Evolutionary conservation across 1,140 invertebrate species (phyloP), one percentile per base, ranked within the genome.

Genomic region (Trichomalopsis sarcophagae): DNA sequence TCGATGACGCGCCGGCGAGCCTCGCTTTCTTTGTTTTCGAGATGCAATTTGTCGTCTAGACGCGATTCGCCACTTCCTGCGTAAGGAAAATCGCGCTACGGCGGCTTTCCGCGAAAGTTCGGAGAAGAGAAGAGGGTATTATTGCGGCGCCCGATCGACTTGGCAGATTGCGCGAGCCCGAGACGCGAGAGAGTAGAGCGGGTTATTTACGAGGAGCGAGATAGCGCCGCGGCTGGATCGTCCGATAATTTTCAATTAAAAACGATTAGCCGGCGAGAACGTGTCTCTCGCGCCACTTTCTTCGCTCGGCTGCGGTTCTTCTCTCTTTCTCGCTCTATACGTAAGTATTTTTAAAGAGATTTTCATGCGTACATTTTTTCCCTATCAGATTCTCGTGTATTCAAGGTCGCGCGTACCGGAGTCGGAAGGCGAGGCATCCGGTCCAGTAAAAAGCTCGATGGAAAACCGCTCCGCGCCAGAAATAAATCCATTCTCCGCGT

Each of bases 221-320:
- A 81, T 71, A 30, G 66, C 78, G 9, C 13, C 40, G 40, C 1
- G 55, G 2, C 40, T 47, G 11, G 40, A 9, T 23, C 14, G 66
- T 73, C 23, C 21, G 79, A 75, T 82, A 55, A 82, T 82, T 82
- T 82, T 82, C 81, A 82, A 82, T 82, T 82, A 75, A 75, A 75
- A 62, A 33, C 47, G 81, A 82, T 82, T 82, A 82, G 81, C 11
- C 17, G 44, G 6, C 13, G 23, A 44, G 69, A 30, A 40, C 47
- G 47, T 23, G 47, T 33, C 44, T 75, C 21, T 9, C 44, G 79
- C 9, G 21, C n/a, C 10, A 55, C 50, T 55, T 21, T 55, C 17
- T 21, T 14, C 50, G 50, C 50, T 55, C 50, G 33, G 5, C 33
- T 36, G 33, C 3, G 27, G 27, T 1, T 50, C 11, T 11, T 50